Evolutionary conservation across 2,888 invertebrate genomes (phyloP), one percentile per base, ranked within the genome.

Genomic region (Ormyrus pomaceus): DNA sequence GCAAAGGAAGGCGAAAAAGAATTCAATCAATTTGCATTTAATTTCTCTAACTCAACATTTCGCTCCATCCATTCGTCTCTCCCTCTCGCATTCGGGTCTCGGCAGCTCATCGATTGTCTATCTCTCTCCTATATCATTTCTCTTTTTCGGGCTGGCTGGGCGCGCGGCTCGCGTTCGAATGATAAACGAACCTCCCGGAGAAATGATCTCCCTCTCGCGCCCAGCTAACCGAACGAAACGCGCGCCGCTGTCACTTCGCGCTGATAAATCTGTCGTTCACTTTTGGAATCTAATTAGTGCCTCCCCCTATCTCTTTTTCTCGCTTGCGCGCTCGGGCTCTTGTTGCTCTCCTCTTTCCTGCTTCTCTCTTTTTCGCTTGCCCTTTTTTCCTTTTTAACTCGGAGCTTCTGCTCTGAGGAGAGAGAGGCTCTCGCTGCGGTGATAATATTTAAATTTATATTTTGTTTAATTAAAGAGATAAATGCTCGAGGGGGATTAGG

Each of bases 241-340:
- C 50, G 64, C 50, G 69, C 46, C 6, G 64, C 82, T 80, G 80
- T 80, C 80, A 77, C 71, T 78, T 80, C 59, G 74, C 78, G 58
- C 80, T 82, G 80, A 82, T 82, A 82, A 82, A 82, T 82, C 80
- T 80, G 80, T 82, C 82, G 80, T 82, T 82, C 82, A 80, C 77
- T 82, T 80, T 82, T 80, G 80, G 82, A 80, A 82, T 80, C 80
- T 82, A 82, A 82, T 82, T 82, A 80, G 82, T 72, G 77, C 10
- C 50, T 71, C 77, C 34, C 61, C 48, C 73, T 62, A 7, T 65
- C 65, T 71, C 34, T 70, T 13, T 3, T 55, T 10, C 65, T 45
- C 11, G 6, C 56, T 48, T 58, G n/a, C 34, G 34, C 34, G 34
- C 34, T 34, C 34, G 34, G 34, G 9, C 19, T 13, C 61, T 50